Conservation (phyloP, 2,888 invertebrate genomes). For the Cryptosula pallasiana region DNA sequence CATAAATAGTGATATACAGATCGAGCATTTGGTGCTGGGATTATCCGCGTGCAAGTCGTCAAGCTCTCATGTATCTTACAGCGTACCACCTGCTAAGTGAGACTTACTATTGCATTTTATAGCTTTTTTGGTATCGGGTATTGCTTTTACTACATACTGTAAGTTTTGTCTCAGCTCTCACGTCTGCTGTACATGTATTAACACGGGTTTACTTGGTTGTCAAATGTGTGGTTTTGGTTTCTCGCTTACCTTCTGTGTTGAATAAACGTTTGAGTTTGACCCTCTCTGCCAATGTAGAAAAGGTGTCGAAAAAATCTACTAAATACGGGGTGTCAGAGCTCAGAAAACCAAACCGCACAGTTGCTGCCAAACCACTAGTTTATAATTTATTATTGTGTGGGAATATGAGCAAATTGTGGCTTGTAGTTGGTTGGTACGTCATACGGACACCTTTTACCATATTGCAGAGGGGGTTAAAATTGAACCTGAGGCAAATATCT, state of each 20-base stretch:
- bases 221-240: slow-evolving; percentile 22
- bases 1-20: too few species aligned
- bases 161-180: too few species aligned
- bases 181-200: neutral
- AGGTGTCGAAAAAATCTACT: neutral
- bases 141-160: neutral
- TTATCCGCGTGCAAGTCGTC: neutral
- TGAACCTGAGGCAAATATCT: neutral
- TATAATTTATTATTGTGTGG: too few species aligned
- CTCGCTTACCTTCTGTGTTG: neutral
- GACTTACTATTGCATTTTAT: too few species aligned
- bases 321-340: too few species aligned
- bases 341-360: slow-evolving; percentile 21
- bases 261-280: neutral
- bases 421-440: neutral
- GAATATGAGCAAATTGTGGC: too few species aligned
- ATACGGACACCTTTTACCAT: neutral
- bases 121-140: neutral
- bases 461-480: slow-evolving; percentile 19
- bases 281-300: slow-evolving; percentile 12
- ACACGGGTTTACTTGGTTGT: neutral
- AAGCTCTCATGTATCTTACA: neutral
- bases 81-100: neutral
- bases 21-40: neutral
- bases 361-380: neutral